Conservation (phyloP, 2,797 vertebrate genomes). For the Emydoidea blandingii region DNA sequence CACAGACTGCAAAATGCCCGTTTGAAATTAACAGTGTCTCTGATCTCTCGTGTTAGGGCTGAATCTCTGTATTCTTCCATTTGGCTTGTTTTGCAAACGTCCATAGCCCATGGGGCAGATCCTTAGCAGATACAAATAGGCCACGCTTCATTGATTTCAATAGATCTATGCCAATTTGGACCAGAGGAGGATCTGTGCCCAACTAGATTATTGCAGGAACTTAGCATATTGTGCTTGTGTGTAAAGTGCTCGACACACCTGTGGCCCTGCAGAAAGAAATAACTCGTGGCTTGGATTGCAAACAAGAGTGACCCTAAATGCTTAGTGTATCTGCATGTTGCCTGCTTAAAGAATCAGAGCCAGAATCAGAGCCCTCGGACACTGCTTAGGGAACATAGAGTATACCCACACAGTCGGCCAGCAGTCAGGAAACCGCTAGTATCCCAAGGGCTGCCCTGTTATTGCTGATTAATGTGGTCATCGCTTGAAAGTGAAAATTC, state of each 20-base stretch:
- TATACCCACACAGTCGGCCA: neutral
- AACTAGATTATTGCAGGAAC: rapidly evolving
- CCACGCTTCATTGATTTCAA: neutral
- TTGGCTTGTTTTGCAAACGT: neutral
- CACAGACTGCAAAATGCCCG: neutral
- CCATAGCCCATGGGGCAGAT: neutral
- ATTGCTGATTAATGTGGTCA: neutral
- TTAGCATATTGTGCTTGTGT: rapidly evolving
- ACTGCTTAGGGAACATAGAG: neutral
- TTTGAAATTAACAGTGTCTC: neutral
- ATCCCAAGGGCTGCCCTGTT: rapidly evolving
- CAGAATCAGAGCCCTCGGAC: too few relatives aligned
- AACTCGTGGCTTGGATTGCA: neutral
- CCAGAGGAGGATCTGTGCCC: neutral
- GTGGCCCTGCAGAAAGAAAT: neutral
- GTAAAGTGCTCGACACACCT: neutral
- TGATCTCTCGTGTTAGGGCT: neutral
- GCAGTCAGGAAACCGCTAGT: rapidly evolving
- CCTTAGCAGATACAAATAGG: neutral
- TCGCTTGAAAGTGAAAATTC: neutral
- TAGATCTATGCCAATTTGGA: neutral
- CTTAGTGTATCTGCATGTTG: neutral
- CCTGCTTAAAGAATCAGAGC: neutral
- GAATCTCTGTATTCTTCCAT: neutral
- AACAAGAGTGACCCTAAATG: neutral